Evolutionary conservation across 1,140 invertebrate species (phyloP).

Genomic region (Sitodiplosis mosellana): DNA sequence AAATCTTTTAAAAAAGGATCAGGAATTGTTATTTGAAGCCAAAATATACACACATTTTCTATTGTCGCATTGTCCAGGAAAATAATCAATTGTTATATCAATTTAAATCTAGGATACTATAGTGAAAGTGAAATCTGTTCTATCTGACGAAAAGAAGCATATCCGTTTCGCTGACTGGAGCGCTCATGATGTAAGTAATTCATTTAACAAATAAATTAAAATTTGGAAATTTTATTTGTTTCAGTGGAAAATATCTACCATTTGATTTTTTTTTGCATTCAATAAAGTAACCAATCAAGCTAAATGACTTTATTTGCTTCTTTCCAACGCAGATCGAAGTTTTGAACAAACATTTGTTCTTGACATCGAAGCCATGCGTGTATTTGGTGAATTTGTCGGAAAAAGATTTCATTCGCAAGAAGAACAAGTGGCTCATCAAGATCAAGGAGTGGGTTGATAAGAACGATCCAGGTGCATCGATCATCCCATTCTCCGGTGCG

Average conservation of each 20-base stretch:
- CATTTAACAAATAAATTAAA: conserved; percentile 1
- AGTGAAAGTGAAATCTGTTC: conserved; percentile 64
- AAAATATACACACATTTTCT: too few relatives aligned
- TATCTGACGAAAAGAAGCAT: conserved; percentile 83
- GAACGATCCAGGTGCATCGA: conserved; percentile 79
- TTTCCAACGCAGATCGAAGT: conserved; percentile 70
- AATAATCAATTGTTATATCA: background rate
- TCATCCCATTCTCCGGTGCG: conserved; percentile 90
- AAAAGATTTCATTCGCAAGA: conserved; percentile 96
- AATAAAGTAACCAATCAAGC: too few relatives aligned
- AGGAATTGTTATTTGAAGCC: too few relatives aligned
- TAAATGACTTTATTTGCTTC: conserved; percentile 3
- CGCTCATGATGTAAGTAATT: conserved; percentile 64
- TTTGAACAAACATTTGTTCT: conserved; percentile 88
- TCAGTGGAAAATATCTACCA: too few relatives aligned
- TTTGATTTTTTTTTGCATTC: too few relatives aligned
- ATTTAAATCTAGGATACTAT: conserved; percentile 53
- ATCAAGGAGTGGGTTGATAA: conserved; percentile 99
- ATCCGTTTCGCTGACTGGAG: conserved; percentile 88
- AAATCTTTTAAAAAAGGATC: too few relatives aligned
- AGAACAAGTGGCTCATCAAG: conserved; percentile 96
- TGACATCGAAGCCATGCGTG: conserved; percentile 96
- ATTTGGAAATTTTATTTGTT: conserved; percentile 1
- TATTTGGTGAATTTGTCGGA: conserved; percentile 96
- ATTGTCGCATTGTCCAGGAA: too few relatives aligned